phyloP scores from a whole-genome alignment of 2,888 invertebrate genomes.

The Fragum fragum region DNA sequence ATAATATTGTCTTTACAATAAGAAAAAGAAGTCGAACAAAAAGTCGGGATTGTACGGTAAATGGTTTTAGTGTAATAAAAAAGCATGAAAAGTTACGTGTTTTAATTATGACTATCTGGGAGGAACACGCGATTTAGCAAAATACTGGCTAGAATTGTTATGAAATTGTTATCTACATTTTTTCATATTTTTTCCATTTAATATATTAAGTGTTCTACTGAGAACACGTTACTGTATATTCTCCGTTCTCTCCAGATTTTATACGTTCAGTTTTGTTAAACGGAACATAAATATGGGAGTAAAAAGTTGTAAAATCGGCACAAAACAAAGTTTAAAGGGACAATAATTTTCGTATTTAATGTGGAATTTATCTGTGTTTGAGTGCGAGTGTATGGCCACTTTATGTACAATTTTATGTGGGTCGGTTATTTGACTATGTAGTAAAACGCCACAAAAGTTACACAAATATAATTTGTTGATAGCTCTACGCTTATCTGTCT shows the following conservation, averaged over 20 bases:
- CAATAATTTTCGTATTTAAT: constrained; percentile 19
- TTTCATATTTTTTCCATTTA: too few species aligned
- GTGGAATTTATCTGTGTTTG: constrained; percentile 18
- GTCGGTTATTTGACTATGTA: constrained; percentile 2
- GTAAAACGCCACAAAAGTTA: constrained; percentile 1
- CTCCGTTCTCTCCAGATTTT: neutral
- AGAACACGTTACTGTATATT: too few species aligned
- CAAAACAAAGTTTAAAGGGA: constrained; percentile 9
- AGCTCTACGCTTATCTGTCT: neutral
- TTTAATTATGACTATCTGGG: too few species aligned
- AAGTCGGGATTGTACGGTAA: too few species aligned
- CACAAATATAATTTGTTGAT: constrained; percentile 14
- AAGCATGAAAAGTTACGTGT: too few species aligned
- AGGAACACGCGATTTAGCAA: too few species aligned
- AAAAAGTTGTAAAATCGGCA: constrained; percentile 12
- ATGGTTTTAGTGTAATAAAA: too few species aligned
- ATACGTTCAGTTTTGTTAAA: neutral
- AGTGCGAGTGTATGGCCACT: constrained; percentile 16
- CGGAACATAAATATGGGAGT: constrained; percentile 3
- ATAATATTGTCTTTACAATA: too few species aligned
- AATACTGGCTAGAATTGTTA: too few species aligned
- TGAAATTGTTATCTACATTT: too few species aligned
- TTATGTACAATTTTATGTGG: constrained; percentile 12
- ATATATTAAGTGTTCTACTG: too few species aligned
- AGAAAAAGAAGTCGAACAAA: too few species aligned